phyloP scores from a whole-genome alignment of 2,888 invertebrate genomes.

The Lingula anatina region DNA sequence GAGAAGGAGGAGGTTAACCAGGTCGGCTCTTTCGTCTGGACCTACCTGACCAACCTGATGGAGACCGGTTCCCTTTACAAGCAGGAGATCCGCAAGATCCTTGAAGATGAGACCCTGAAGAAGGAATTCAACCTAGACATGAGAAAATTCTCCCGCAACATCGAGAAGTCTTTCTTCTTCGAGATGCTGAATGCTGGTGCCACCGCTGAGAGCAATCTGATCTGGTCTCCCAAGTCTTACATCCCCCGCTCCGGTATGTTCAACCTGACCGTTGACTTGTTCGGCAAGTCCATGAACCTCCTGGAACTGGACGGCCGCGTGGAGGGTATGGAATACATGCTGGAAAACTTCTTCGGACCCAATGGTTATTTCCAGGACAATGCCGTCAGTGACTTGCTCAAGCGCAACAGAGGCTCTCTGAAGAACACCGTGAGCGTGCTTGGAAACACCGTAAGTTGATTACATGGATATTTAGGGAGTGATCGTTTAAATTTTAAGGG shows the following conservation, averaged over 20 bases:
- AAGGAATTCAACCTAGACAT: constrained; percentile 80
- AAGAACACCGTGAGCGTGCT: neutral
- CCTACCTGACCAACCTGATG: constrained; percentile 80
- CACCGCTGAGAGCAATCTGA: constrained; percentile 43
- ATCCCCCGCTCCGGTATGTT: constrained; percentile 47
- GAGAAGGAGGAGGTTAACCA: constrained; percentile 56
- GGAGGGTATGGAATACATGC: constrained; percentile 81
- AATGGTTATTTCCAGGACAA: constrained; percentile 56
- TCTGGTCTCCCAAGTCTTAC: constrained; percentile 48
- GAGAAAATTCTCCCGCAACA: constrained; percentile 85
- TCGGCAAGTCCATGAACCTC: constrained; percentile 81
- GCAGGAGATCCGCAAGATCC: constrained; percentile 76
- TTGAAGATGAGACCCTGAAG: constrained; percentile 72
- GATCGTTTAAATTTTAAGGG: too few relatives aligned
- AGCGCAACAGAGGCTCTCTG: neutral
- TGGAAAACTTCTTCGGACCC: constrained; percentile 78
- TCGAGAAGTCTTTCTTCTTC: constrained; percentile 72
- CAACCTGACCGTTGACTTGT: constrained; percentile 50
- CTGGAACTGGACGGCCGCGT: constrained; percentile 75
- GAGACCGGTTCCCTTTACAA: constrained; percentile 79
- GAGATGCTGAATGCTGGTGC: constrained; percentile 69
- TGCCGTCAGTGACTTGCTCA: constrained; percentile 24
- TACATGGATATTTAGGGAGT: too few relatives aligned
- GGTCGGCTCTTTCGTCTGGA: constrained; percentile 94
- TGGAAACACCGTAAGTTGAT: neutral